Evolutionary conservation across 1,140 invertebrate species (phyloP).

Genomic region (Adelges cooleyi): DNA sequence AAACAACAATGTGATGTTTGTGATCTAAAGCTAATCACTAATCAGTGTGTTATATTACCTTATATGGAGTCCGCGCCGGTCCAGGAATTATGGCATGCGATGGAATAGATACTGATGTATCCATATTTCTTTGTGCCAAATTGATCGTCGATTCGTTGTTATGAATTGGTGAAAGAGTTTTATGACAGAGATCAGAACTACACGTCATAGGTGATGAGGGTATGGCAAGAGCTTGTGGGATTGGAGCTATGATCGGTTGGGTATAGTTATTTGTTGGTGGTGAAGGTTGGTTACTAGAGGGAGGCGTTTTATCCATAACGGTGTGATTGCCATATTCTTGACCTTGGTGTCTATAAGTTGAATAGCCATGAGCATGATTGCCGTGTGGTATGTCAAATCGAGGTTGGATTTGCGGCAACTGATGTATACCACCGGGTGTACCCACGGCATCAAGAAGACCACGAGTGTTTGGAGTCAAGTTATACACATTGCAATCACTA

Average conservation of each 20-base stretch:
- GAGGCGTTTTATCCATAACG: neutral
- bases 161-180: conserved; percentile 7
- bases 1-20: neutral
- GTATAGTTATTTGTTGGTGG: conserved; percentile 22
- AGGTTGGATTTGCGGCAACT: conserved; percentile 21
- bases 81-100: conserved; percentile 28
- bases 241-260: conserved; percentile 18
- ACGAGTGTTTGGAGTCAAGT: conserved; percentile 21
- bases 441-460: conserved; percentile 15
- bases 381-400: conserved; percentile 12
- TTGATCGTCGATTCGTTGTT: conserved; percentile 1
- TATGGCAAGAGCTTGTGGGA: neutral
- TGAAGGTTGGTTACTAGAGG: neutral
- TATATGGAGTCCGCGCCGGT: conserved; percentile 30
- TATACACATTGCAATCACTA: conserved; percentile 15
- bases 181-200: conserved; percentile 10
- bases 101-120: conserved; percentile 26
- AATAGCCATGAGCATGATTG: conserved; percentile 6
- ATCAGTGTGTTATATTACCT: conserved; percentile 32
- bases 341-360: neutral
- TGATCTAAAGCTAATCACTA: neutral
- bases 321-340: conserved; percentile 16
- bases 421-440: conserved; percentile 24
- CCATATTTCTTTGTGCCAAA: conserved; percentile 7
- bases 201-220: conserved; percentile 13